Conservation (phyloP, 2,888 invertebrate species). For the Drosophila atroscutellata region DNA sequence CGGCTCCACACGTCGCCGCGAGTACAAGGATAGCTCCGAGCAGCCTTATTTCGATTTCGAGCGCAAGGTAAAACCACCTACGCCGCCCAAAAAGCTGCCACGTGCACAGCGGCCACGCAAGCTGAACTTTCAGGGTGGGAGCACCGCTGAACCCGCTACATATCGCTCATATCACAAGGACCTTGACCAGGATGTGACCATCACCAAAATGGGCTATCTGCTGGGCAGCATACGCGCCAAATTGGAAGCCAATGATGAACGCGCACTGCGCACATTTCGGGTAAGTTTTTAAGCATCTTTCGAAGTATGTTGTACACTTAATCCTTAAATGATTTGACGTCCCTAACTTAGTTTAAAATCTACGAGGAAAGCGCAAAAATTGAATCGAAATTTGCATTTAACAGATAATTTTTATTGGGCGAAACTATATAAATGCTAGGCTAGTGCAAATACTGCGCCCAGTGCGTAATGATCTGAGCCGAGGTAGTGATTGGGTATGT, state of each 20-base stretch:
- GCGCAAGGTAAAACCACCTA: slow-evolving; percentile 80
- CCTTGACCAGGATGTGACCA: slow-evolving; percentile 81
- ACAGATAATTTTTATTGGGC: slow-evolving; percentile 13
- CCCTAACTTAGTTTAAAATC: neutral
- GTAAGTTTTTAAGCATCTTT: slow-evolving; percentile 58
- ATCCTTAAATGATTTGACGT: neutral
- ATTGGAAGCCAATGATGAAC: slow-evolving; percentile 81
- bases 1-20: slow-evolving; percentile 33
- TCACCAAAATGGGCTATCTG: slow-evolving; percentile 82
- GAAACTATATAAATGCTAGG: slow-evolving; percentile 27
- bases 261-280: slow-evolving; percentile 77
- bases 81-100: slow-evolving; percentile 63
- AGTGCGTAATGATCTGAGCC: slow-evolving; percentile 95
- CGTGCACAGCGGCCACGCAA: slow-evolving; percentile 69
- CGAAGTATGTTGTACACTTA: neutral
- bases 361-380: neutral
- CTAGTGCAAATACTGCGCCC: slow-evolving; percentile 88
- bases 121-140: slow-evolving; percentile 67
- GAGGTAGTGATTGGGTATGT: slow-evolving; percentile 90
- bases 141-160: slow-evolving; percentile 56
- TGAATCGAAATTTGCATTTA: neutral
- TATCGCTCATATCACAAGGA: slow-evolving; percentile 83
- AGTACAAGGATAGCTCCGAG: slow-evolving; percentile 26
- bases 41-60: slow-evolving; percentile 81
- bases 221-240: slow-evolving; percentile 82